phyloP scores from a whole-genome alignment of 1,140 invertebrate genomes.

The Hypothenemus hampei region DNA sequence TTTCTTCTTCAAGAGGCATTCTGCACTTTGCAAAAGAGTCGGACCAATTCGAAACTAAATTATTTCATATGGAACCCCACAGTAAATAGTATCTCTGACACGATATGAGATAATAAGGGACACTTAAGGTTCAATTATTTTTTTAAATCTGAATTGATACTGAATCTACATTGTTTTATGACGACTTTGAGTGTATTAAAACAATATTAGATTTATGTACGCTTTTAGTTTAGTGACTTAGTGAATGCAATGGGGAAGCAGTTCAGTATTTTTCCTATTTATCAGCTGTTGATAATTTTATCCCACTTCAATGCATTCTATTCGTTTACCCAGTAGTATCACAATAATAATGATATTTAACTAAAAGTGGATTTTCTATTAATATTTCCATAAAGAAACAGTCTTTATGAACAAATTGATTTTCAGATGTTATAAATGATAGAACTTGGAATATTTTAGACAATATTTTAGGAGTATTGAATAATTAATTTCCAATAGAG shows the following conservation, averaged over 20 bases:
- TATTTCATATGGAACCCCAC: slow-evolving; percentile 16
- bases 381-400: no score
- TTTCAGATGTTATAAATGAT: no score
- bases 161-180: slow-evolving; percentile 6
- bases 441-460: no score
- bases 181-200: slow-evolving; percentile 16
- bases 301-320: not conserved
- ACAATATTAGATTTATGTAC: slow-evolving; percentile 10
- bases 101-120: slow-evolving; percentile 24
- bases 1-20: no score
- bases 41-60: no score
- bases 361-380: no score
- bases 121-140: slow-evolving; percentile 25
- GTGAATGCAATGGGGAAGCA: not conserved
- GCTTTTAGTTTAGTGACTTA: not conserved
- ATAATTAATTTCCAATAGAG: no score
- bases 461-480: no score
- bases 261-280: slow-evolving; percentile 4
- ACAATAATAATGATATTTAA: no score
- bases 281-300: slow-evolving; percentile 3
- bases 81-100: slow-evolving; percentile 16
- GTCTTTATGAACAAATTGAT: no score
- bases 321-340: not conserved
- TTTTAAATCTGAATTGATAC: slow-evolving; percentile 21
- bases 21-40: no score